phyloP scores from a whole-genome alignment of 2,113 vertebrate genomes.

The Alectura lathami region DNA sequence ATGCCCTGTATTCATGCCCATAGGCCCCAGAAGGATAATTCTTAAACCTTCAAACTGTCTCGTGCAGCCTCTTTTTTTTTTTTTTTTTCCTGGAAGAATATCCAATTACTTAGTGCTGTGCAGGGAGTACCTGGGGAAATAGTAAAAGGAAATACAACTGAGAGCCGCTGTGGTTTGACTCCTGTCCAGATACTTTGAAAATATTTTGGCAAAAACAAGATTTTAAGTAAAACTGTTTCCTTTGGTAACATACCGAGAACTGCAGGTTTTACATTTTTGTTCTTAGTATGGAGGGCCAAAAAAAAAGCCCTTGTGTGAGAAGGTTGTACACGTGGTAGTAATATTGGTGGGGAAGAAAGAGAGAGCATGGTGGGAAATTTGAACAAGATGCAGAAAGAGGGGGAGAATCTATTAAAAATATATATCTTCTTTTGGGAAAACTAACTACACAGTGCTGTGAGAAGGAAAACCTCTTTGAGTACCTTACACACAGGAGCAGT shows the following conservation, averaged over 20 bases:
- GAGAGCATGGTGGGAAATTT: neutral
- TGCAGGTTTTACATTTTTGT: slow-evolving; percentile 81
- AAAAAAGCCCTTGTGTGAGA: neutral
- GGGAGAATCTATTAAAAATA: neutral
- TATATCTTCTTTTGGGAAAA: neutral
- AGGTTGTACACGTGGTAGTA: slow-evolving; percentile 36
- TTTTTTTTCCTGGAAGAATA: slow-evolving; percentile 69
- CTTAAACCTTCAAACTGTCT: slow-evolving; percentile 77
- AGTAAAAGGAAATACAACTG: slow-evolving; percentile 84
- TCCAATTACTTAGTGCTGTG: slow-evolving; percentile 79
- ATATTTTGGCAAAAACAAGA: slow-evolving; percentile 84
- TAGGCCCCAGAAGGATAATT: slow-evolving; percentile 70
- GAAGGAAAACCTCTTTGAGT: neutral
- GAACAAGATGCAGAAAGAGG: neutral
- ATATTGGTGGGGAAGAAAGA: neutral
- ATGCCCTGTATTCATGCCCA: slow-evolving; percentile 41
- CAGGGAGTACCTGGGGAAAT: slow-evolving; percentile 80
- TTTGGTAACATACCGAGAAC: slow-evolving; percentile 83
- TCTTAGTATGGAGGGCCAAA: slow-evolving; percentile 50
- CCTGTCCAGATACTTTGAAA: slow-evolving; percentile 84
- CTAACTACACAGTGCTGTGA: neutral
- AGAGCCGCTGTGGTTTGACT: slow-evolving; percentile 84
- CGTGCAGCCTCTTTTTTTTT: slow-evolving; percentile 28
- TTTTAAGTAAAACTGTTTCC: slow-evolving; percentile 87
- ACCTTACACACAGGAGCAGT: neutral